Conservation (phyloP, 2,113 vertebrate species). For the Smithornis capensis region DNA sequence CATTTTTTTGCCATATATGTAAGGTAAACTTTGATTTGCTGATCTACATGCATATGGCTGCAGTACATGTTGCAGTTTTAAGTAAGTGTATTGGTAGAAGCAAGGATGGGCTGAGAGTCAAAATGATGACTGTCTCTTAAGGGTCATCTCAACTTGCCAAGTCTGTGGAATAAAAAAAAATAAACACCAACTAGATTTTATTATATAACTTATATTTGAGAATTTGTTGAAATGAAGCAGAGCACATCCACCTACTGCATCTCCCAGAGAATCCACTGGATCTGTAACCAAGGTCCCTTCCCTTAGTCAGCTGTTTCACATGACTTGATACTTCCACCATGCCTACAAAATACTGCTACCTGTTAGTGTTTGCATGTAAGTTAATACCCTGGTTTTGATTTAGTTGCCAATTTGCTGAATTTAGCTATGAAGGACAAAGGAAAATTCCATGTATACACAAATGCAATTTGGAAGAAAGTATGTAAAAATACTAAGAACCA, state of each 20-base stretch:
- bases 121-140: background rate
- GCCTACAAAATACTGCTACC: background rate
- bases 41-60: background rate
- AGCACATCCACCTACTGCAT: background rate
- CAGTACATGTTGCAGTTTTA: background rate
- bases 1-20: background rate
- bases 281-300: background rate
- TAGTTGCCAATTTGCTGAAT: background rate
- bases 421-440: background rate
- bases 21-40: background rate
- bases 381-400: background rate
- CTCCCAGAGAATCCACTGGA: background rate
- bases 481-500: background rate
- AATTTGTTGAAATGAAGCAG: background rate
- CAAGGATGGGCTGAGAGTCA: background rate
- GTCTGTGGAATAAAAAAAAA: background rate
- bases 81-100: fast-evolving
- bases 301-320: background rate
- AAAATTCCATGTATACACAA: background rate
- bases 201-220: background rate
- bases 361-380: background rate
- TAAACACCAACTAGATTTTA: background rate
- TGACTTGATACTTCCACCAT: background rate
- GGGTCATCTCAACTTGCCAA: background rate
- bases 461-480: background rate